Evolutionary conservation across 2,888 invertebrate genomes (phyloP).

Genomic region (Petrophora chlorosata): DNA sequence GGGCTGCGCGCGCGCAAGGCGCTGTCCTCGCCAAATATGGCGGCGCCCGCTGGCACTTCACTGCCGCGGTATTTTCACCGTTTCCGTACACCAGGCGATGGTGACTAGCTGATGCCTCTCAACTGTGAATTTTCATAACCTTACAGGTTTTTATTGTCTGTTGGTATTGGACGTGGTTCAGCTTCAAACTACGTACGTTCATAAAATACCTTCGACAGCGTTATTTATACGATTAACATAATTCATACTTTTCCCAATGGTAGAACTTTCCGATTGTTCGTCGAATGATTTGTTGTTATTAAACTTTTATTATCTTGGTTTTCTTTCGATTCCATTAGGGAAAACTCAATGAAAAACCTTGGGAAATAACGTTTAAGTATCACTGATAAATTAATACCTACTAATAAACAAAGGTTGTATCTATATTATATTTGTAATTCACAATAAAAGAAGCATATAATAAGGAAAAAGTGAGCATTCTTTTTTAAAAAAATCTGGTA

Average conservation of each 20-base stretch:
- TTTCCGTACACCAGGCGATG: constrained; percentile 51
- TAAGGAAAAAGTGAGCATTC: not conserved
- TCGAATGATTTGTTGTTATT: constrained; percentile 1
- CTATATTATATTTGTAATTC: constrained; percentile 9
- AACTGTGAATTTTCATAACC: constrained; percentile 18
- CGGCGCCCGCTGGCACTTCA: constrained; percentile 26
- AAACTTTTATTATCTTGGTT: constrained; percentile 1
- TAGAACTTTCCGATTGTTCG: too few relatives aligned
- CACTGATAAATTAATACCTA: not conserved
- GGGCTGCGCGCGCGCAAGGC: constrained; percentile 50
- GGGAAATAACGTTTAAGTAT: constrained; percentile 19
- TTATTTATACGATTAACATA: too few relatives aligned
- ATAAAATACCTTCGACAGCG: too few relatives aligned
- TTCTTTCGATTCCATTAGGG: constrained; percentile 11
- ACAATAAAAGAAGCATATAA: not conserved
- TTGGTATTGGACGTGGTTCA: not conserved
- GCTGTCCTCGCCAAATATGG: constrained; percentile 68
- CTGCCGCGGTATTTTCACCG: constrained; percentile 51
- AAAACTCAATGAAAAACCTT: constrained; percentile 17
- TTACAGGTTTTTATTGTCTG: not conserved
- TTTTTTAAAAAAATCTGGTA: not conserved
- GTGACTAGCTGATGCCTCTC: constrained; percentile 7
- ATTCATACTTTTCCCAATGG: too few relatives aligned
- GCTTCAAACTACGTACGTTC: too few relatives aligned
- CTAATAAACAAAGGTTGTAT: constrained; percentile 1